These are phyloP conservation scores for Pollimyrus isidori DNA, from an alignment of 2,113 vertebrate species.

Conservation along the genomic window DNA sequence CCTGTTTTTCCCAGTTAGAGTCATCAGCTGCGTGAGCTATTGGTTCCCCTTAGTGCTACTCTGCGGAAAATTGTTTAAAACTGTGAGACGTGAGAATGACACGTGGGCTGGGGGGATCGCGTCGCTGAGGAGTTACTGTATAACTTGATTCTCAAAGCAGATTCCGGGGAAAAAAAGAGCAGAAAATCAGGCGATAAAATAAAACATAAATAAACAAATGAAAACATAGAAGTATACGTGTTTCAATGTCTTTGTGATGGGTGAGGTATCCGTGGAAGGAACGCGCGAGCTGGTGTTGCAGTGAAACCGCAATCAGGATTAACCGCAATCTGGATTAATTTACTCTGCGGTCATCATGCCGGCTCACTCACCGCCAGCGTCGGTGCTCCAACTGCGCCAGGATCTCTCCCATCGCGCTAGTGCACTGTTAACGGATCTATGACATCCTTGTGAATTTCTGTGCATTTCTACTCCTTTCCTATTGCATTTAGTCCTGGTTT, in stretches of 20 bases:
- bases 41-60: constrained; percentile 48
- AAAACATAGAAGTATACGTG: neutral
- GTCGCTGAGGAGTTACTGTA: constrained; percentile 27
- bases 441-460: neutral
- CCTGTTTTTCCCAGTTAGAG: constrained; percentile 56
- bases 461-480: neutral
- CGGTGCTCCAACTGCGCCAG: neutral
- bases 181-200: neutral
- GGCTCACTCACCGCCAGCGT: constrained; percentile 26
- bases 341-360: constrained; percentile 36
- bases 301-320: constrained; percentile 21
- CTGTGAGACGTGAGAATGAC: constrained; percentile 37
- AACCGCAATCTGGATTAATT: constrained; percentile 37
- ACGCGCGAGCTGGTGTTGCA: neutral
- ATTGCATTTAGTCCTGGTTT: neutral
- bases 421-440: constrained; percentile 21
- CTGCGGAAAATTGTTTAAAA: constrained; percentile 56
- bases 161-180: constrained; percentile 2
- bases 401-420: constrained; percentile 19
- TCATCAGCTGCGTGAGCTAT: constrained; percentile 53
- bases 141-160: constrained; percentile 33
- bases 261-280: constrained; percentile 4
- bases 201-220: neutral
- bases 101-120: constrained; percentile 23
- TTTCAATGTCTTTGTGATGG: constrained; percentile 27